Percentiles rank a stretch among this genome's conserved stretches.
Evolutionary conservation across 2,888 invertebrate species (phyloP).

Genomic region (Mythimna vitellina): DNA sequence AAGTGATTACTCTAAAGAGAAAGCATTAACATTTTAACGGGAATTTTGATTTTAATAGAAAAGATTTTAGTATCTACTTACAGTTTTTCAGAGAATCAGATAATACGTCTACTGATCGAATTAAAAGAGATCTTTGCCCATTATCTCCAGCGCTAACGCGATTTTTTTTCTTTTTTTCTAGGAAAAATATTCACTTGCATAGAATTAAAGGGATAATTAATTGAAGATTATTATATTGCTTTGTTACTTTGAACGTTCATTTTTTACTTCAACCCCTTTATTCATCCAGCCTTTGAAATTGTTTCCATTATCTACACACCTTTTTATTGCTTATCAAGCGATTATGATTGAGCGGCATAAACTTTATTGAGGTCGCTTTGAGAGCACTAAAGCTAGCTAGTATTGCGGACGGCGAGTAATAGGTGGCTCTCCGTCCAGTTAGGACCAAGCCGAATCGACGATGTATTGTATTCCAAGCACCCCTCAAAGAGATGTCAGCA

Average conservation of each 20-base stretch:
- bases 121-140: constrained; percentile 25
- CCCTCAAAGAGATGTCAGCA: too few relatives aligned
- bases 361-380: background rate
- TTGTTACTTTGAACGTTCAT: constrained; percentile 10
- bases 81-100: constrained; percentile 24
- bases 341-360: background rate
- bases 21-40: constrained; percentile 42
- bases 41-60: constrained; percentile 23
- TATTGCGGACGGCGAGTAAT: background rate
- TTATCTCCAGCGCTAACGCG: constrained; percentile 20
- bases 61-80: constrained; percentile 4
- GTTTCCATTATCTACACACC: background rate
- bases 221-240: constrained; percentile 18
- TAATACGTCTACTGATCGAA: constrained; percentile 29
- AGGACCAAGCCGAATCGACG: too few relatives aligned
- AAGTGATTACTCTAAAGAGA: constrained; percentile 45
- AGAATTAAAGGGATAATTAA: constrained; percentile 18
- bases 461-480: too few relatives aligned
- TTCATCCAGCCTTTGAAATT: background rate
- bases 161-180: constrained; percentile 3
- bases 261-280: background rate
- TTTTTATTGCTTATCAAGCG: background rate
- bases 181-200: background rate
- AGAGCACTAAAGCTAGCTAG: background rate
- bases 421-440: too few relatives aligned